Base-by-base conservation (phyloP, 2,797 vertebrate genomes). In the Picus viridis region DNA sequence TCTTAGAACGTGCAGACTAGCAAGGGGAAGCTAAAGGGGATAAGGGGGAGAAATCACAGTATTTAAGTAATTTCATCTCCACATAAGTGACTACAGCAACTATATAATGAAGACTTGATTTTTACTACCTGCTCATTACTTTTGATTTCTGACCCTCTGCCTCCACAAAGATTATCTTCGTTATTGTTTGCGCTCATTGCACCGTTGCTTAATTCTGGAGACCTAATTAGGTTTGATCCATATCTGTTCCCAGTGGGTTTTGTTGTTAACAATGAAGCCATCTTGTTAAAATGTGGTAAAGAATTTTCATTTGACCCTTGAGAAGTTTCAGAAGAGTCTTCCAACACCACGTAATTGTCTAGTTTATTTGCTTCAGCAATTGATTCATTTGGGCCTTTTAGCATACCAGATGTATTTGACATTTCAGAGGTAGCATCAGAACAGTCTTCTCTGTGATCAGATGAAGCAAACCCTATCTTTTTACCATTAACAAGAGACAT, bases 101-200 rank as follows among this genome's bases (percentile, higher is more conserved):
- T 92, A 93, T 95, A 93, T 89, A 96, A 96, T 32, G 89, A 96
- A 96, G 88, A 88, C 88, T 96, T 95, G 91, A 95, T 95, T 96
- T 97, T 93, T 94, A 96, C 95, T 97, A 97, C 97, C 97, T 97
- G 97, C 83, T 97, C 95, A 90, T 95, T 96, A 92, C 53, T 93
- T 94, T 89, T 94, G 83, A 90, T 94, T 94, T 96, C 94, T 95
- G 96, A 95, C 85, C 92, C 95, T 92, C 90, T 92, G 93, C 65
- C 89, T 95, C 76, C 96, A 97, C 62, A 90, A 81, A 92, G 95
- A 86, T 91, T 95, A 88, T 95, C 96, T 97, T 96, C 96, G 79
- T 94, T 94, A 96, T 91, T 92, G 91, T 93, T 90, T 92, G 91
- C 43, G 16, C 89, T 89, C 89, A 86, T 90, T 9, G 8, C 73